A percentile compares a stretch with the other conserved stretches of the same genome.
phyloP scores from a whole-genome alignment of 2,888 invertebrate genomes.

The Iselma pallidipennis region DNA sequence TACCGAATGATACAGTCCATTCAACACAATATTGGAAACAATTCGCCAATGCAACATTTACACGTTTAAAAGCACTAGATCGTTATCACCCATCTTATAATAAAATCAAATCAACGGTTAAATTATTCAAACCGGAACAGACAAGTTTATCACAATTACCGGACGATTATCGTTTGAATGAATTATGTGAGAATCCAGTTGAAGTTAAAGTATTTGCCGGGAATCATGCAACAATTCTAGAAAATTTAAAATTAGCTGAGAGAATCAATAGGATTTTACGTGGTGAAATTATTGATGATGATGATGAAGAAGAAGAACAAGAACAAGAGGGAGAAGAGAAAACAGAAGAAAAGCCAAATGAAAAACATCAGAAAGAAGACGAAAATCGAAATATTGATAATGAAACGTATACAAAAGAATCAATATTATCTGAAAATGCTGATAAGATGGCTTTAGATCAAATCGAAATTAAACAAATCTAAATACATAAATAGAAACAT shows the following conservation, averaged over 20 bases:
- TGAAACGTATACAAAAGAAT: neutral
- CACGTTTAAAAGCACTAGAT: conserved; percentile 28
- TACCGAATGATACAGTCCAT: neutral
- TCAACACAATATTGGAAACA: conserved; percentile 1
- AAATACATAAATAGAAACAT: neutral
- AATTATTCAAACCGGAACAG: conserved; percentile 33
- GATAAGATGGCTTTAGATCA: neutral
- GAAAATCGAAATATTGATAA: no score
- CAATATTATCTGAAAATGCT: neutral
- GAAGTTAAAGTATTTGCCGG: conserved; percentile 70
- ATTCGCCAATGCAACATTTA: conserved; percentile 20
- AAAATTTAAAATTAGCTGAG: conserved; percentile 65
- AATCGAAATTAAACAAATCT: neutral
- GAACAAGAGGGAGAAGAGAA: neutral
- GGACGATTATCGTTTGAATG: conserved; percentile 69
- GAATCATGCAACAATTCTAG: conserved; percentile 71
- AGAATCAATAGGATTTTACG: conserved; percentile 58
- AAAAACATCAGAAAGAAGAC: no score
- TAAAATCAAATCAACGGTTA: conserved; percentile 35
- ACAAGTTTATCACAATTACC: conserved; percentile 41
- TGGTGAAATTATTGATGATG: neutral
- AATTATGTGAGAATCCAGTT: conserved; percentile 62
- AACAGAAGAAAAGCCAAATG: neutral
- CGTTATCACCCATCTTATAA: conserved; percentile 31
- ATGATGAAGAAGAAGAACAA: neutral